Evolutionary conservation across 23 tunicate species (phyloP).

Genomic region (Diplosoma virens): DNA sequence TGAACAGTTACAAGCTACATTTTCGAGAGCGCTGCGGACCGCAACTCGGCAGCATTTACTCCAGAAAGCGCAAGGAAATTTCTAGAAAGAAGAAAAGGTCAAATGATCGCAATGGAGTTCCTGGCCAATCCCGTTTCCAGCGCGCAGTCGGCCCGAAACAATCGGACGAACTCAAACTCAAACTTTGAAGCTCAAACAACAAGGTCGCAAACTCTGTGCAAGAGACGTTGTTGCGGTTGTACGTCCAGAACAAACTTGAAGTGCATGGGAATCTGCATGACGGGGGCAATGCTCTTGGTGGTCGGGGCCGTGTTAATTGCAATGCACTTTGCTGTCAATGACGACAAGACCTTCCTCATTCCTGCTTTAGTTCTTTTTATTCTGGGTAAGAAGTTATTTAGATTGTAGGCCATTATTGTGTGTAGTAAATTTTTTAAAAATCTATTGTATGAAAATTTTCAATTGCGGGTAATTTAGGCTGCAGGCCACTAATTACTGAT

Average conservation of each 20-base stretch:
- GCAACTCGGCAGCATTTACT: too few relatives aligned
- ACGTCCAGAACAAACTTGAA: neutral
- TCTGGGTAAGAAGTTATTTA: too few relatives aligned
- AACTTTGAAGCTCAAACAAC: neutral
- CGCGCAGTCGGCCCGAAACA: neutral
- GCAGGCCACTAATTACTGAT: too few relatives aligned
- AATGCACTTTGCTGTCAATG: neutral
- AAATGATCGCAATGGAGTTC: slow-evolving; percentile 13
- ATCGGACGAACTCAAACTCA: neutral
- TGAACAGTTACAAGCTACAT: too few relatives aligned
- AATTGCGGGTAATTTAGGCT: too few relatives aligned
- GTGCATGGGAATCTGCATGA: slow-evolving; percentile 18
- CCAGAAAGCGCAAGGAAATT: too few relatives aligned
- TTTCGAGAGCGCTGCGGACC: too few relatives aligned
- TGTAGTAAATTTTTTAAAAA: too few relatives aligned
- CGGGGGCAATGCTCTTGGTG: neutral
- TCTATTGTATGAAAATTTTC: too few relatives aligned
- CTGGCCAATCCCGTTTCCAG: neutral
- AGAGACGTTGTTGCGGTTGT: neutral
- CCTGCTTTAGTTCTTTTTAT: slow-evolving; percentile 15
- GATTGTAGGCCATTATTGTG: too few relatives aligned
- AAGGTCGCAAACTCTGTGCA: neutral
- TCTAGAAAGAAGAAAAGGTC: too few relatives aligned
- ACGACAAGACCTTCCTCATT: neutral
- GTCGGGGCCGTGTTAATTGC: slow-evolving; percentile 8